phyloP scores from a whole-genome alignment of 92 coral and sea anemone species.

The Epizoanthus fatuus region DNA sequence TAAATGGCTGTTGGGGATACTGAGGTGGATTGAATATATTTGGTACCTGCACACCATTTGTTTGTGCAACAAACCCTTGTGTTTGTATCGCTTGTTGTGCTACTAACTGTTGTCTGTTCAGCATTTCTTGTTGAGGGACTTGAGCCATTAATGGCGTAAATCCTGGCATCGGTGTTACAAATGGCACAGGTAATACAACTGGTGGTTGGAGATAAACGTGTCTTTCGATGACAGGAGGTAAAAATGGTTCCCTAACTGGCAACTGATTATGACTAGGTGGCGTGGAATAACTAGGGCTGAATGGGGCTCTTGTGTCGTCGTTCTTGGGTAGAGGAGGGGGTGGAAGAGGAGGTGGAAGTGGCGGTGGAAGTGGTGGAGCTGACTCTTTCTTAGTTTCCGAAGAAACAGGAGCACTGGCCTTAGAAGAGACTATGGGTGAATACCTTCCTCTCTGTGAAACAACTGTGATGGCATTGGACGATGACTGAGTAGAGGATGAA shows the following conservation, averaged over 20 bases:
- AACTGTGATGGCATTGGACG: conserved; percentile 35
- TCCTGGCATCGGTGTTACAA: not conserved
- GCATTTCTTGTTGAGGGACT: not conserved
- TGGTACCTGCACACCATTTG: too few species aligned
- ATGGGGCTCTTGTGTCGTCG: not conserved
- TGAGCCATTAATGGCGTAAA: not conserved
- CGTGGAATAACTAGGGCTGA: too few species aligned
- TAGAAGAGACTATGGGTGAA: not conserved
- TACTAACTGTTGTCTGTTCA: not conserved
- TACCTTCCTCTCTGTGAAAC: conserved; percentile 34
- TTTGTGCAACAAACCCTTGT: not conserved
- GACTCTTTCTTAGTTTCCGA: not conserved
- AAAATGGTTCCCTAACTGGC: not conserved
- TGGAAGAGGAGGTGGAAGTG: conserved; percentile 35
- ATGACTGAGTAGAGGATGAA: not conserved
- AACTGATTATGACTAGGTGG: not conserved
- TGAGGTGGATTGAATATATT: too few species aligned
- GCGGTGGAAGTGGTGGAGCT: conserved; percentile 32
- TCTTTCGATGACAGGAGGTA: conserved; percentile 34
- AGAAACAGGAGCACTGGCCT: not conserved
- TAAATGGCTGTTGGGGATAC: not conserved
- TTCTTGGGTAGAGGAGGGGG: conserved; percentile 36
- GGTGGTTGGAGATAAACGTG: not conserved
- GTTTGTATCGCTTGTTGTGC: not conserved
- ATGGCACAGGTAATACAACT: not conserved